Base-by-base conservation (phyloP, 2,888 invertebrate species). In the Eupithecia pulchellata region DNA sequence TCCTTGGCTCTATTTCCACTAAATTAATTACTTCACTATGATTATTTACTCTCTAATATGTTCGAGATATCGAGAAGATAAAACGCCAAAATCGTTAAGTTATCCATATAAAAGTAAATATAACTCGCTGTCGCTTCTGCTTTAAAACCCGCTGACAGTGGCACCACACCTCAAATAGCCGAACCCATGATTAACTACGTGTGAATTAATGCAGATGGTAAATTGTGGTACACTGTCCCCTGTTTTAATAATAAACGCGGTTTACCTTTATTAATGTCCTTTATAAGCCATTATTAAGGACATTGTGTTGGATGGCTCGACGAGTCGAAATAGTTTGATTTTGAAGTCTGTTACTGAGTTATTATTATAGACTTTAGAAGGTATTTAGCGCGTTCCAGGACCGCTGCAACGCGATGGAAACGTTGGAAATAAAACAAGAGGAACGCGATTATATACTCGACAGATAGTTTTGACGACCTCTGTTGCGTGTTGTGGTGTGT, bases 121-220 rank as follows among this genome's bases (percentile, higher is more conserved):
- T 5, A 8, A 47, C n/a, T 47, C 42, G 42, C 64, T 34, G 2
- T 20, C 57, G 42, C 63, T 70, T 62, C 32, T 55, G 39, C 66
- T 61, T 27, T 17, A 29, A 27, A 20, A 63, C 1, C 30, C 36
- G 64, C 71, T 61, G 1, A 20, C 60, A 61, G 32, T 62, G 34
- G n/a, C 20, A 17, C 66, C 66, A 27, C 32, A 64, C 69, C 63
- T 20, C 11, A 25, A 63, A 61, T 36, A 55, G 11, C 66, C 57
- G 34, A 75, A 68, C 70, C 69, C 64, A 75, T 76, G 36, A 78
- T 75, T 75, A 61, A 73, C 73, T 60, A 74, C 74, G 78, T 77
- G 78, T 72, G 78, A 76, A 77, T 64, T 52, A 69, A 55, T 42
- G 64, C 78, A 78, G 67, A 68, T 77, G 78, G 62, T 60, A 72